Percentiles rank a stretch among this genome's conserved stretches.
Conservation (phyloP, 2,888 invertebrate genomes). For the Drosophila percnosoma region DNA sequence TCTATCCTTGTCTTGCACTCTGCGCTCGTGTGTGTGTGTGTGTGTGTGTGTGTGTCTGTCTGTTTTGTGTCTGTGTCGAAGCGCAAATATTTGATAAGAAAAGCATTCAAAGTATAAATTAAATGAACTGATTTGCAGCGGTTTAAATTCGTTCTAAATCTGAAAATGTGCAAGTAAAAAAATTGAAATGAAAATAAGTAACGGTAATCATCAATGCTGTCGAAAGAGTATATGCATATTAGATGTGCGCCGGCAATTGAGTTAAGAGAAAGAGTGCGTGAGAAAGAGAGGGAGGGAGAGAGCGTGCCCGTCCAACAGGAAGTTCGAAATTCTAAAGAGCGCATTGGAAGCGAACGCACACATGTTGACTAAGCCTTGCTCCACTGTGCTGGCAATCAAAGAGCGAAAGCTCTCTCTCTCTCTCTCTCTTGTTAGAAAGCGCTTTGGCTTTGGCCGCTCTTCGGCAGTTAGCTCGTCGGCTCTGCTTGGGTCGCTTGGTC, state of each 20-base stretch:
- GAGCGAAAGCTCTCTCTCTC: conserved; percentile 50
- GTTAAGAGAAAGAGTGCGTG: conserved; percentile 16
- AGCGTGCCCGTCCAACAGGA: conserved; percentile 24
- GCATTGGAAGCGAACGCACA: conserved; percentile 54
- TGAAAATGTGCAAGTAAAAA: not conserved
- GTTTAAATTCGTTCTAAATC: not conserved
- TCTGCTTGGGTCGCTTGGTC: conserved; percentile 41
- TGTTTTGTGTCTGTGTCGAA: not conserved
- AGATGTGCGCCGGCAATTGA: conserved; percentile 40
- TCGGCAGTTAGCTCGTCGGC: conserved; percentile 27
- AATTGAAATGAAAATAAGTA: not conserved
- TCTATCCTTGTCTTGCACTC: conserved; percentile 8
- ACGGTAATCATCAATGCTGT: conserved; percentile 27
- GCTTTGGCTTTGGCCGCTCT: conserved; percentile 46
- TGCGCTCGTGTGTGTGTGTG: not conserved
- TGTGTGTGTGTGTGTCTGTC: not conserved
- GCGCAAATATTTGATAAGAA: not conserved
- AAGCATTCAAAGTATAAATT: conserved; percentile 9
- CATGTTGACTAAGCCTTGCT: conserved; percentile 27
- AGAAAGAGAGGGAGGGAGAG: not conserved
- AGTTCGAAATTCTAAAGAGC: conserved; percentile 39
- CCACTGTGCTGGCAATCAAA: conserved; percentile 55
- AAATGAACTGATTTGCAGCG: conserved; percentile 10
- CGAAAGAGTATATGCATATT: conserved; percentile 53
- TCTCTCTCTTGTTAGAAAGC: conserved; percentile 30